phyloP scores from a whole-genome alignment of 2,113 vertebrate species.

The zebrafish (Danio rerio) region DNA sequence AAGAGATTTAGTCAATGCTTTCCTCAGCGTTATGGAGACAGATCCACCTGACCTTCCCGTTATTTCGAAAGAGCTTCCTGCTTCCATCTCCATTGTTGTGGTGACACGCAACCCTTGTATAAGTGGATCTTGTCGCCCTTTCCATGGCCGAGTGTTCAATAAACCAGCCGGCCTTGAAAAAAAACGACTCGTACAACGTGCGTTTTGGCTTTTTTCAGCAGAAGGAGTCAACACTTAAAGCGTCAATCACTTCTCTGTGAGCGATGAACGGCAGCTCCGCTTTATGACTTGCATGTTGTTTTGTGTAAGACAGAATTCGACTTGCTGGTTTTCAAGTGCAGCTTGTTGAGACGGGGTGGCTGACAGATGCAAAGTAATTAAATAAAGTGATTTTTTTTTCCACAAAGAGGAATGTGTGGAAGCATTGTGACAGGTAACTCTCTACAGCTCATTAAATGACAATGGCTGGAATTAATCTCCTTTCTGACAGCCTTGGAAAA shows the following conservation, averaged over 20 bases:
- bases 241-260: neutral
- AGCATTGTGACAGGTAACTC: conserved; percentile 66
- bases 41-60: conserved; percentile 34
- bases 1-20: conserved; percentile 37
- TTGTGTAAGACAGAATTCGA: conserved; percentile 5
- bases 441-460: conserved; percentile 74
- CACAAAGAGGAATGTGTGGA: conserved; percentile 68
- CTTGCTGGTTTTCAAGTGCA: conserved; percentile 37
- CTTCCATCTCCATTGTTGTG: conserved; percentile 22
- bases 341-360: conserved; percentile 34
- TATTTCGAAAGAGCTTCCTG: conserved; percentile 16
- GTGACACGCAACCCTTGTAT: conserved; percentile 33
- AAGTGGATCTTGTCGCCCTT: conserved; percentile 2
- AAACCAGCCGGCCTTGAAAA: conserved; percentile 30
- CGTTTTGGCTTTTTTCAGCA: neutral
- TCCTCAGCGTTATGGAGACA: conserved; percentile 16
- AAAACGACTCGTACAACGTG: neutral
- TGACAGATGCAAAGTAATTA: conserved; percentile 69
- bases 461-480: conserved; percentile 73
- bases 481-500: conserved; percentile 70
- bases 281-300: conserved; percentile 21
- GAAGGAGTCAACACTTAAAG: neutral
- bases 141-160: conserved; percentile 29
- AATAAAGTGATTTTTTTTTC: conserved; percentile 63
- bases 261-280: neutral